Evolutionary conservation across 2,888 invertebrate species (phyloP).

Genomic region (Megalurothrips usitatus): DNA sequence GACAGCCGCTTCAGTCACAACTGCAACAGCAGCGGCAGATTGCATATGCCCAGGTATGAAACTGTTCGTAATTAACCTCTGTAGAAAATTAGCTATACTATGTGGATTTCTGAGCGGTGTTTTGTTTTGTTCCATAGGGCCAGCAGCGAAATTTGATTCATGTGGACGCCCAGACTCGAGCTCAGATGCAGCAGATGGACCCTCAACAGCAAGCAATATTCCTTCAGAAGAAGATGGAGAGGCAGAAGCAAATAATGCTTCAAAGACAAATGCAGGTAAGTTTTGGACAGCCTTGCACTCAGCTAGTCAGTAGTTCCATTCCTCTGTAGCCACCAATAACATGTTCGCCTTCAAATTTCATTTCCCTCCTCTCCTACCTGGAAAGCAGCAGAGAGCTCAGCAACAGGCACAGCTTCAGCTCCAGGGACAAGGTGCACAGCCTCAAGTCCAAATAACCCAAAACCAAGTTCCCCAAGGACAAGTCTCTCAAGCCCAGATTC

Average conservation of each 20-base stretch:
- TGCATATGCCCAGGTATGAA: constrained; percentile 4
- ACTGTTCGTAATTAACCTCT: neutral
- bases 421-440: constrained; percentile 38
- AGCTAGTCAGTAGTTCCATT: neutral
- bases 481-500: neutral
- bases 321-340: neutral
- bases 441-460: constrained; percentile 50
- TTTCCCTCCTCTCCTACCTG: neutral
- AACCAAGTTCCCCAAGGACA: constrained; percentile 61
- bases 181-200: constrained; percentile 75
- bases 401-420: constrained; percentile 36
- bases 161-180: constrained; percentile 76
- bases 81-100: neutral
- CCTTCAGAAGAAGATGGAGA: constrained; percentile 67
- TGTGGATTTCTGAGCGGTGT: neutral
- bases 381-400: constrained; percentile 36
- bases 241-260: constrained; percentile 54
- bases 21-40: constrained; percentile 56
- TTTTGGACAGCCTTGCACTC: neutral
- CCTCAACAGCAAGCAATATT: constrained; percentile 75
- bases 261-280: constrained; percentile 54
- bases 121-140: constrained; percentile 38
- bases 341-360: neutral
- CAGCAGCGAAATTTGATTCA: constrained; percentile 69
- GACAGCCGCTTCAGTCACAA: constrained; percentile 46